Base-by-base conservation (phyloP, 2,888 invertebrate genomes). In the Mesorhabditis belari region DNA sequence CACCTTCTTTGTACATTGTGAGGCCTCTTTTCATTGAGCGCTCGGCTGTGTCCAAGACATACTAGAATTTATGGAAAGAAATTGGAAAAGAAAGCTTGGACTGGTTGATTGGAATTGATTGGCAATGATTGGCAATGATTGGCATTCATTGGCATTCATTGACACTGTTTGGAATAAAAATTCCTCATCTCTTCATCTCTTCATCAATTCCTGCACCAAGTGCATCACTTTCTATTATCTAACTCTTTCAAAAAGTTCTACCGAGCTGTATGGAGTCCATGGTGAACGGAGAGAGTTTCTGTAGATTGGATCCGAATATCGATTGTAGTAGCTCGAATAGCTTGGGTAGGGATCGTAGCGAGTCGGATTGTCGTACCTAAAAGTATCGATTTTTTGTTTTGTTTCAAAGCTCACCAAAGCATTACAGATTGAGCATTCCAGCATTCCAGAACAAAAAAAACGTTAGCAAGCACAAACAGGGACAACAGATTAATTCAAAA, bases 331-430 rank as follows among this genome's bases (percentile, higher is more conserved):
- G 12, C 9, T 12, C 3, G 23, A 23, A 55, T 74, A 72, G n/a
- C n/a, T n/a, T n/a, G n/a, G n/a, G n/a, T n/a, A n/a, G n/a, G n/a
- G n/a, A 65, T 74, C 74, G 62, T 75, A 72, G n/a, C n/a, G n/a
- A n/a, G n/a, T n/a, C n/a, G n/a, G n/a, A n/a, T n/a, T n/a, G 69
- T 77, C 74, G 60, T 76, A 74, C 64, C 68, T 68, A 55, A 3
- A 55, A 60, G 2, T n/a, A 28, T 29, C 9, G 17, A 50, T 9
- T n/a, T 19, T 50, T n/a, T n/a, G n/a, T n/a, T n/a, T n/a, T n/a
- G n/a, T n/a, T n/a, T n/a, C n/a, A n/a, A n/a, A n/a, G n/a, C n/a
- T n/a, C n/a, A n/a, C n/a, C n/a, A n/a, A n/a, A n/a, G n/a, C n/a
- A n/a, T n/a, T n/a, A n/a, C n/a, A n/a, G n/a, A n/a, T n/a, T n/a